These are phyloP conservation scores for Nematopogon swammerdamellus DNA, from an alignment of 2,888 invertebrate genomes.

Conservation along the genomic window DNA sequence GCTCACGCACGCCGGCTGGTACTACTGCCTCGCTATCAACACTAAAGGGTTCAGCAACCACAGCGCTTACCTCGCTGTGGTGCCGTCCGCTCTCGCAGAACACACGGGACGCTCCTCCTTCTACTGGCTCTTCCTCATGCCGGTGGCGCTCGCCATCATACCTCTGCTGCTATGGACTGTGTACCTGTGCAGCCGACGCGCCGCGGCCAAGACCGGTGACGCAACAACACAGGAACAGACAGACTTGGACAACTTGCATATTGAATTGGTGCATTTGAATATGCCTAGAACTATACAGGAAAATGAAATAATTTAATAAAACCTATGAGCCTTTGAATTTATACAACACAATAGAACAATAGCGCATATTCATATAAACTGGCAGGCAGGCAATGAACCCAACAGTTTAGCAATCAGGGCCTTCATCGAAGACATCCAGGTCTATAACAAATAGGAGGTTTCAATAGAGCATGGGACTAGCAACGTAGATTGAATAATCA, in stretches of 20 bases:
- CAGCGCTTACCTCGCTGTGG: conserved; percentile 9
- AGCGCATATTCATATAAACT: no score
- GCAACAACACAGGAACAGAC: not conserved
- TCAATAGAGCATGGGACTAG: no score
- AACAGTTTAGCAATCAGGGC: no score
- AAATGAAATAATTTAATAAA: conserved; percentile 5
- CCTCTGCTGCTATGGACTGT: conserved; percentile 8
- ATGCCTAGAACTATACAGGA: not conserved
- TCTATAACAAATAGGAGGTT: no score
- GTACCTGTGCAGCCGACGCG: conserved; percentile 3
- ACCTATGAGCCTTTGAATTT: no score
- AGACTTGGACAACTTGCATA: not conserved
- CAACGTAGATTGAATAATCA: no score
- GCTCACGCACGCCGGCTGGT: conserved; percentile 6
- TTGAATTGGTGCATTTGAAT: not conserved
- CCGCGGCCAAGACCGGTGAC: not conserved
- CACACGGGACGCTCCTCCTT: conserved; percentile 6
- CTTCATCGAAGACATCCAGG: no score
- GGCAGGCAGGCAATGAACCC: no score
- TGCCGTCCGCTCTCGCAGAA: not conserved
- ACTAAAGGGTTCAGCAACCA: conserved; percentile 9
- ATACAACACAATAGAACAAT: no score
- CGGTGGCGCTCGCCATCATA: conserved; percentile 7
- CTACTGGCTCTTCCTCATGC: conserved; percentile 12
- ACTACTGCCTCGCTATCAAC: conserved; percentile 11